A percentile compares a stretch with the other conserved stretches of the same genome.
Conservation (phyloP, 2,113 vertebrate species). For the Sylvilagus bachmani region DNA sequence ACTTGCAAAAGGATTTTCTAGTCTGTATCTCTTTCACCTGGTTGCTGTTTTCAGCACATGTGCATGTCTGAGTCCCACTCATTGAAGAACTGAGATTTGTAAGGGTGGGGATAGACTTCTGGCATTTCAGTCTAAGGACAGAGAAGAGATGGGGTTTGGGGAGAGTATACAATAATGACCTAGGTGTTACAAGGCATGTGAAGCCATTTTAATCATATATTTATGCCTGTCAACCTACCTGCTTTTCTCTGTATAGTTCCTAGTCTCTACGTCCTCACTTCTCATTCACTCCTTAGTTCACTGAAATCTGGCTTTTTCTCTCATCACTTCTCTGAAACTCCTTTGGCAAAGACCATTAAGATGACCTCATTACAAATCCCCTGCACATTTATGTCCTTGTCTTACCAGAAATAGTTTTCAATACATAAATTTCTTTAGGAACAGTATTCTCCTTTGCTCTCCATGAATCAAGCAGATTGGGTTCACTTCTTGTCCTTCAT, state of each 20-base stretch:
- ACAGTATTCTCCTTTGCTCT: background rate
- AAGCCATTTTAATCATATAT: background rate
- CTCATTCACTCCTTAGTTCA: slow-evolving; percentile 16
- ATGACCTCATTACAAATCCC: background rate
- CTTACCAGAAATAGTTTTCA: slow-evolving; percentile 20
- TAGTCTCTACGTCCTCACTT: background rate
- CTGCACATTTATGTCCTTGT: background rate
- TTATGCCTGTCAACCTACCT: background rate
- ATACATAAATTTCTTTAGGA: background rate
- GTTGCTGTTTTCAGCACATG: background rate
- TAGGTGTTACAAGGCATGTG: background rate
- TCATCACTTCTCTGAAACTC: background rate
- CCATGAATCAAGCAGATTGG: background rate
- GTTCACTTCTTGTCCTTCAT: background rate
- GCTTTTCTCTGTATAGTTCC: background rate
- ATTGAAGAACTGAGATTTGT: background rate
- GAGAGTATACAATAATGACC: background rate
- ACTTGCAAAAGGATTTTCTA: background rate
- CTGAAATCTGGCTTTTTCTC: background rate
- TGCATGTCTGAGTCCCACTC: background rate
- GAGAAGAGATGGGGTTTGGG: background rate
- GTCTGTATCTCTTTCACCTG: background rate
- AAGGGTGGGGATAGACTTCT: background rate
- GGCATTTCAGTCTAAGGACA: background rate
- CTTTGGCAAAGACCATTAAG: slow-evolving; percentile 4